Evolutionary conservation across 2,888 invertebrate genomes (phyloP).

Genomic region (Cosmia pyralina): DNA sequence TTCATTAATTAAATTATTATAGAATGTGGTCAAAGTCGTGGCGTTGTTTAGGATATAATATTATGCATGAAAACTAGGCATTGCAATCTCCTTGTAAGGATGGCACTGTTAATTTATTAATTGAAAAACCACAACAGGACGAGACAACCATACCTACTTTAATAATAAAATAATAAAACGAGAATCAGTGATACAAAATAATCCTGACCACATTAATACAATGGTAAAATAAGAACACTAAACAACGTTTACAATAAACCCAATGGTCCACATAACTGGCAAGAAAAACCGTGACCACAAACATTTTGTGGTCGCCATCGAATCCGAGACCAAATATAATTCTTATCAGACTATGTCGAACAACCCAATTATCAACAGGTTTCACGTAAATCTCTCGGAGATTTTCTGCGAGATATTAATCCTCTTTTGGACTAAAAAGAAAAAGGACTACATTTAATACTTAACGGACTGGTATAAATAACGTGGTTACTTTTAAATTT

Average conservation of each 20-base stretch:
- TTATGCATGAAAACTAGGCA: background rate
- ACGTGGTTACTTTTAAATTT: slow-evolving; percentile 44
- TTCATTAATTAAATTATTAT: background rate
- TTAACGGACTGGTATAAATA: slow-evolving; percentile 55
- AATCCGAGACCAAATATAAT: slow-evolving; percentile 15
- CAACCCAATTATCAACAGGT: slow-evolving; percentile 60
- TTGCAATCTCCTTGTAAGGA: background rate
- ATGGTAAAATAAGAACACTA: background rate
- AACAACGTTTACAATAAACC: slow-evolving; percentile 6
- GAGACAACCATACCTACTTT: no score
- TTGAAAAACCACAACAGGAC: no score
- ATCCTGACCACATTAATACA: slow-evolving; percentile 9
- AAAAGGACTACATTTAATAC: slow-evolving; percentile 40
- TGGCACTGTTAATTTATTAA: no score
- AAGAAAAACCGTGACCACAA: slow-evolving; percentile 9
- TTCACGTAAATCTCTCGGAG: slow-evolving; percentile 54
- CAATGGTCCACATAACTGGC: slow-evolving; percentile 5
- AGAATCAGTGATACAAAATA: background rate
- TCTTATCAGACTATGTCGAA: slow-evolving; percentile 31
- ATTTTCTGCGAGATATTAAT: slow-evolving; percentile 57
- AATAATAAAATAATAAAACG: background rate
- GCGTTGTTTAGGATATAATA: background rate
- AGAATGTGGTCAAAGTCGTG: background rate
- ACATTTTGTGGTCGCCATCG: slow-evolving; percentile 16
- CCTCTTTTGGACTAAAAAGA: slow-evolving; percentile 46